phyloP scores from a whole-genome alignment of 2,888 invertebrate species.

The Smittia sp. region DNA sequence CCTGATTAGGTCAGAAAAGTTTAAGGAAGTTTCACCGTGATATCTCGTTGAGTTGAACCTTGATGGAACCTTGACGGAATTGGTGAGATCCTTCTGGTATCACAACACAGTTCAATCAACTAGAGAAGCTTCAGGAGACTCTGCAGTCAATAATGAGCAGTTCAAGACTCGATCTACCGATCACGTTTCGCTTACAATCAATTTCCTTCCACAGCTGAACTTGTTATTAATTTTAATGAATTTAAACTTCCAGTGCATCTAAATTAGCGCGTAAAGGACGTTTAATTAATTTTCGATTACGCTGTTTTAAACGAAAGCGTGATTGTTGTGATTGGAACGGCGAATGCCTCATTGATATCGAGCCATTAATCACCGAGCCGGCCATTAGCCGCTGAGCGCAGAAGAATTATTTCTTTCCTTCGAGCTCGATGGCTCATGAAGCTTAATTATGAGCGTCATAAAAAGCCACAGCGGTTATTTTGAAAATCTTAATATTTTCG shows the following conservation, averaged over 20 bases:
- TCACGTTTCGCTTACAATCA: too few relatives aligned
- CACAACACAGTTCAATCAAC: too few relatives aligned
- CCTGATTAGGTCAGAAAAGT: too few relatives aligned
- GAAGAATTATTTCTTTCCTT: background rate
- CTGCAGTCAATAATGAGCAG: too few relatives aligned
- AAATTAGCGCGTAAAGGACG: background rate
- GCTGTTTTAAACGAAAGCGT: background rate
- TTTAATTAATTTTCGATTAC: background rate
- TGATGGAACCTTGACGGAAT: too few relatives aligned
- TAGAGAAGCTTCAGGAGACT: too few relatives aligned
- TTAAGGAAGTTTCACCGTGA: too few relatives aligned
- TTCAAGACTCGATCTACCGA: too few relatives aligned
- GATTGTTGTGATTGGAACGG: background rate
- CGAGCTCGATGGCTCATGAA: background rate
- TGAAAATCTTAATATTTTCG: slow-evolving; percentile 10
- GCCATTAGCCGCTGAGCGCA: background rate
- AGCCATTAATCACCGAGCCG: background rate
- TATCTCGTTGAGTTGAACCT: too few relatives aligned
- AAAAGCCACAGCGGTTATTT: background rate
- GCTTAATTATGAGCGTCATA: slow-evolving; percentile 12
- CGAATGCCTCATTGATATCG: background rate
- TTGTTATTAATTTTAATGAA: background rate
- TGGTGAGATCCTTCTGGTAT: too few relatives aligned
- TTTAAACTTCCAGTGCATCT: background rate
- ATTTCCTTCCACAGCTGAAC: background rate